Evolutionary conservation across 2,888 invertebrate species (phyloP).

Genomic region (Thumatha senex): DNA sequence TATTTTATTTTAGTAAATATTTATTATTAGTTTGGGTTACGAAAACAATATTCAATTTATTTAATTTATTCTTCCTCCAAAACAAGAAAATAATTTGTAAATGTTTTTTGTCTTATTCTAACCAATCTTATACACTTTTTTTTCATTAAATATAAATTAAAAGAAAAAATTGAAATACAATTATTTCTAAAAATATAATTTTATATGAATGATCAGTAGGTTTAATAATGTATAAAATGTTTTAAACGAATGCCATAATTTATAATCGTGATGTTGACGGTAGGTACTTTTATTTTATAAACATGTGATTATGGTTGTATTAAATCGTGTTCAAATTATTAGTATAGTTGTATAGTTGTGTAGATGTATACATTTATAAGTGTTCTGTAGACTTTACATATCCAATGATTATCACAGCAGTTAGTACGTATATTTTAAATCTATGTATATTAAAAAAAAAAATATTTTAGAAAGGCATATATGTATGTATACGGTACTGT

Average conservation of each 20-base stretch:
- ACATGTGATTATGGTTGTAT: conserved; percentile 34
- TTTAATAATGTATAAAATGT: conserved; percentile 3
- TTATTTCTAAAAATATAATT: too few relatives aligned
- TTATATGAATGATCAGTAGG: too few relatives aligned
- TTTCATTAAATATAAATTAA: too few relatives aligned
- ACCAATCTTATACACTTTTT: too few relatives aligned
- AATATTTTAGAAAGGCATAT: too few relatives aligned
- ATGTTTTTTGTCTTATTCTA: too few relatives aligned
- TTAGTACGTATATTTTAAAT: conserved; percentile 4
- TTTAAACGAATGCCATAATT: conserved; percentile 29
- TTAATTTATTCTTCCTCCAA: too few relatives aligned
- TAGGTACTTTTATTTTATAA: conserved; percentile 25
- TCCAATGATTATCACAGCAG: conserved; percentile 11
- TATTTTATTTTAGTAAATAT: background rate
- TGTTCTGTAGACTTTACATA: conserved; percentile 10
- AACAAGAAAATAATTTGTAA: too few relatives aligned
- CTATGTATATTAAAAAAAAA: background rate
- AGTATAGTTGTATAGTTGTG: conserved; percentile 6
- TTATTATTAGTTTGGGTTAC: too few relatives aligned
- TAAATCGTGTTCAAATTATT: conserved; percentile 35
- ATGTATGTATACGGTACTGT: too few relatives aligned
- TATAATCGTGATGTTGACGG: conserved; percentile 25
- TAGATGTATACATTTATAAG: conserved; percentile 17
- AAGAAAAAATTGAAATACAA: too few relatives aligned
- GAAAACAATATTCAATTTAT: too few relatives aligned